A percentile compares a stretch with the other conserved stretches of the same genome.
Evolutionary conservation across 2,113 vertebrate species (phyloP).

Genomic region (Cryptomyrus ogoouensis): DNA sequence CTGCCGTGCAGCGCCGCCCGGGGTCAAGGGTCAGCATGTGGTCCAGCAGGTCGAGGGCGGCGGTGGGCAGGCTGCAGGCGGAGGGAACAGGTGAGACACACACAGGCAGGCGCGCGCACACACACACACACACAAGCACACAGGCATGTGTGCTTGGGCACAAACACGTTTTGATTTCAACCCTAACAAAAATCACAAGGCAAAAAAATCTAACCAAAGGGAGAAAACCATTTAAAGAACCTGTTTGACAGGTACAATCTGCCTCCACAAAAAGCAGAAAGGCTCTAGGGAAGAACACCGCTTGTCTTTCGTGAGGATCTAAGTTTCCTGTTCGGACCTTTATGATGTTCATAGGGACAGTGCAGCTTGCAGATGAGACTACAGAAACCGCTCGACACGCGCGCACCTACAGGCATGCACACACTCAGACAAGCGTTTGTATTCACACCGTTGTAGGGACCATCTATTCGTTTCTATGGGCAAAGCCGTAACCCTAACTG

Average conservation of each 20-base stretch:
- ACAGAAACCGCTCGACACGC: no score
- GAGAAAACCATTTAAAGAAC: no score
- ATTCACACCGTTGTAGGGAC: no score
- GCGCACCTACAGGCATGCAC: no score
- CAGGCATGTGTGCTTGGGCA: no score
- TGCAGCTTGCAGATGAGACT: background rate
- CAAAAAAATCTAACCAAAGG: background rate
- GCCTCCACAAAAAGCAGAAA: background rate
- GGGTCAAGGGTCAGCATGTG: slow-evolving; percentile 97
- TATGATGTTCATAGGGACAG: background rate
- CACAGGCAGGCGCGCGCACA: background rate
- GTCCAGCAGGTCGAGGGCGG: slow-evolving; percentile 89
- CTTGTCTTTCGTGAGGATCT: background rate
- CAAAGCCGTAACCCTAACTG: background rate
- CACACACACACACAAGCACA: no score
- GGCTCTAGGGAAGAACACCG: background rate
- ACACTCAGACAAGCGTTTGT: slow-evolving; percentile 39
- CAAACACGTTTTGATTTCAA: background rate
- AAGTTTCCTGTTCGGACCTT: background rate
- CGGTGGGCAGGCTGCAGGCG: slow-evolving; percentile 68
- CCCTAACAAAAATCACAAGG: background rate
- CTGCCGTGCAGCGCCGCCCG: slow-evolving; percentile 84
- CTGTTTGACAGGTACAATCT: background rate
- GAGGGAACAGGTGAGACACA: background rate
- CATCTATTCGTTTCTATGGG: no score